Percentiles rank a stretch among this genome's conserved stretches.
Conservation (phyloP, 2,888 invertebrate genomes). For the Malthinus flaveolus region DNA sequence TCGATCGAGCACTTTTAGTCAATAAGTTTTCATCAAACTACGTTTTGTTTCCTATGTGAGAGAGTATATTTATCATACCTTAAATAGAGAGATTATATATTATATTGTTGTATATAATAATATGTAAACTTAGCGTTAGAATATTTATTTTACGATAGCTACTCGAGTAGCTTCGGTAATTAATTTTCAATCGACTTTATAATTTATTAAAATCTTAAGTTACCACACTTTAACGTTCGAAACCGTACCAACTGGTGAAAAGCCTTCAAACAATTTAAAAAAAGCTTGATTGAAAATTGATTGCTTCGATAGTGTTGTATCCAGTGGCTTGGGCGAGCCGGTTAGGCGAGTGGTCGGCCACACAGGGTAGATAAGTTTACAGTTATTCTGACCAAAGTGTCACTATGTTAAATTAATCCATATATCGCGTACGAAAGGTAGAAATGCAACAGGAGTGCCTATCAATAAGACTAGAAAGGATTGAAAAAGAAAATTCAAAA, state of each 20-base stretch:
- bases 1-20: constrained; percentile 44
- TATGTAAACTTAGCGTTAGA: constrained; percentile 38
- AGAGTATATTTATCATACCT: constrained; percentile 65
- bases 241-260: too few relatives aligned
- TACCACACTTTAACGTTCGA: neutral
- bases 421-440: constrained; percentile 9
- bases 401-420: neutral
- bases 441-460: constrained; percentile 44
- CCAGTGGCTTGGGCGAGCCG: constrained; percentile 27
- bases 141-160: constrained; percentile 22
- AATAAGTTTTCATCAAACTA: constrained; percentile 65
- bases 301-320: constrained; percentile 14
- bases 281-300: too few relatives aligned
- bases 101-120: constrained; percentile 47
- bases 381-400: constrained; percentile 14
- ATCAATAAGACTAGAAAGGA: constrained; percentile 40
- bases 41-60: constrained; percentile 65
- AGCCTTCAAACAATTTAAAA: too few relatives aligned
- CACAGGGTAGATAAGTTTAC: constrained; percentile 21
- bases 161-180: too few relatives aligned
- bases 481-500: constrained; percentile 20
- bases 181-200: too few relatives aligned
- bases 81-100: constrained; percentile 54
- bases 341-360: constrained; percentile 36
- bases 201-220: too few relatives aligned